phyloP scores from a whole-genome alignment of 2,113 vertebrate species.

The Corythornis cristatus region DNA sequence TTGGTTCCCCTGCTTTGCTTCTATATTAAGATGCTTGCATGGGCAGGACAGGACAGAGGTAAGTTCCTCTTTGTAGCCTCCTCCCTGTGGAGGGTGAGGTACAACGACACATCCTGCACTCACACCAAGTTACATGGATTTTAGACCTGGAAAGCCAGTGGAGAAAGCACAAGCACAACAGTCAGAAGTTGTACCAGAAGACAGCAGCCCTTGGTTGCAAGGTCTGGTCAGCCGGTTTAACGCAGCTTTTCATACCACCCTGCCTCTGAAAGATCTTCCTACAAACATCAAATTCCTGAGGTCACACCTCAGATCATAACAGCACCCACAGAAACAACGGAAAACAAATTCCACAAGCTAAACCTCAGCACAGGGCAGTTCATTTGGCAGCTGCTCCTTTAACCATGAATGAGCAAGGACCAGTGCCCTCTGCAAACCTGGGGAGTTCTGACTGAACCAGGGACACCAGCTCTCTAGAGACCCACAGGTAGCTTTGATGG shows the following conservation, averaged over 20 bases:
- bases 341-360: neutral
- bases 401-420: neutral
- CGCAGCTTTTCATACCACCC: neutral
- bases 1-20: neutral
- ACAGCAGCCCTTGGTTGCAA: rapidly evolving
- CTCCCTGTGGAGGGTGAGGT: neutral
- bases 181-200: neutral
- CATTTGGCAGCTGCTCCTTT: neutral
- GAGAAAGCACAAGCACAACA: neutral
- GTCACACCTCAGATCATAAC: neutral
- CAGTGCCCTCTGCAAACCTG: neutral
- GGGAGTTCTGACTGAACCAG: neutral
- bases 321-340: neutral
- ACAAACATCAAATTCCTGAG: neutral
- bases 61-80: neutral
- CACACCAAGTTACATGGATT: neutral
- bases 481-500: neutral
- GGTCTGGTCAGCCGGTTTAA: neutral
- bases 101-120: neutral
- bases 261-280: neutral
- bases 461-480: neutral
- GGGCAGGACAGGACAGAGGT: neutral
- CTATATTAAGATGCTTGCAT: neutral
- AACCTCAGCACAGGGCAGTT: neutral
- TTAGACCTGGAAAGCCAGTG: neutral